phyloP scores from a whole-genome alignment of 1,140 invertebrate species.

The Tetragonula clypearis region DNA sequence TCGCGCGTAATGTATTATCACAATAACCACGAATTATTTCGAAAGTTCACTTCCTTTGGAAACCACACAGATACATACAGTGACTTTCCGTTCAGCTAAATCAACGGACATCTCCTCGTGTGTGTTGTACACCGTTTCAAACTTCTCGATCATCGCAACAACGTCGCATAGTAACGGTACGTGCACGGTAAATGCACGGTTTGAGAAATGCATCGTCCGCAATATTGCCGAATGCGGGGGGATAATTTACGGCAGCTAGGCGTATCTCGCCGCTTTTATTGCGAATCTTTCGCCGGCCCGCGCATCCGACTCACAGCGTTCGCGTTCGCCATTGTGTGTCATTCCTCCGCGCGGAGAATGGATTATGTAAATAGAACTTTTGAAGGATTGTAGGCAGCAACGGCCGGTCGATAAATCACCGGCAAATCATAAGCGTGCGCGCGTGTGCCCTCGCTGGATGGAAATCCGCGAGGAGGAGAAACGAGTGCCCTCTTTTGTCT shows the following conservation, averaged over 20 bases:
- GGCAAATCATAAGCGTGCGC: constrained; percentile 41
- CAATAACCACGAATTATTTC: too few relatives aligned
- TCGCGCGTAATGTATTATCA: too few relatives aligned
- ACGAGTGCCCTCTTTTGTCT: constrained; percentile 31
- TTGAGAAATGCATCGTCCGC: not conserved
- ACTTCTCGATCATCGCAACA: not conserved
- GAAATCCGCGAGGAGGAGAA: constrained; percentile 35
- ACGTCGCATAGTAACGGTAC: not conserved
- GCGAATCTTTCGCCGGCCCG: constrained; percentile 35
- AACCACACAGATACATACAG: too few relatives aligned
- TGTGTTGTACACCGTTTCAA: too few relatives aligned
- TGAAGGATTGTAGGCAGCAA: constrained; percentile 46
- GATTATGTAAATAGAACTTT: constrained; percentile 50
- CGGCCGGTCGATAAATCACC: constrained; percentile 43
- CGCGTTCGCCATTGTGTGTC: constrained; percentile 41
- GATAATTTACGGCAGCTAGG: constrained; percentile 55
- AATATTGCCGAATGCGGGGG: constrained; percentile 32
- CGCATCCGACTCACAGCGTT: not conserved
- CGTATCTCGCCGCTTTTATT: constrained; percentile 41
- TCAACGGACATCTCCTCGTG: not conserved
- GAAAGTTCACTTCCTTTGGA: too few relatives aligned
- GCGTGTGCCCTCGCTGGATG: constrained; percentile 23
- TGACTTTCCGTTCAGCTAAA: not conserved
- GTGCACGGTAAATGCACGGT: not conserved
- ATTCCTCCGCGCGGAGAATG: constrained; percentile 36